Base-by-base conservation (phyloP, 2,113 vertebrate species). In the Cryptoleucopteryx plumbea region DNA sequence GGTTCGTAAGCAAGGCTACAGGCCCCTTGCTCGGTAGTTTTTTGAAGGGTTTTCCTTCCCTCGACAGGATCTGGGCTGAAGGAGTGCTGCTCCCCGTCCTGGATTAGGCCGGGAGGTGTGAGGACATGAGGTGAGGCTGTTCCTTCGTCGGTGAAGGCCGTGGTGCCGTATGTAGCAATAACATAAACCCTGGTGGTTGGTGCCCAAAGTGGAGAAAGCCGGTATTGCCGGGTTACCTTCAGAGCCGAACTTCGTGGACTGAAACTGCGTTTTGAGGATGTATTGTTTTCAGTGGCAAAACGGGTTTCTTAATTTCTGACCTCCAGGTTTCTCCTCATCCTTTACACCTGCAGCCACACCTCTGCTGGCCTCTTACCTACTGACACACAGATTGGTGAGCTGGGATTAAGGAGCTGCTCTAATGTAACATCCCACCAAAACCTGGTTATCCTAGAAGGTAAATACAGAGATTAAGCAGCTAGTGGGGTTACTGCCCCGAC, bases 151-250 rank as follows among this genome's bases (percentile, higher is more conserved):
- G 43, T 20, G 80, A n/a, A 25, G 84, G 8, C 21, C 22, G 13
- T 0, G 25, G 5, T 3, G 16, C 20, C 1, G 3, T 42, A 4
- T 16, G 53, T 18, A 2, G 59, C 34, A 32, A 3, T 17, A 50
- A 23, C 8, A 4, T 3, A 22, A 16, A 19, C 32, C 4, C 0
- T 0, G 20, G 11, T 7, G 23, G 16, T 6, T 10, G 62, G 27
- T 10, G 34, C 11, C 27, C 8, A 0, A 15, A 32, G 48, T 23
- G 58, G 43, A 40, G n/a, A 38, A 23, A 87, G 43, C 25, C 2
- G 1, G 4, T 3, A 1, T 29, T 73, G 55, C 53, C 16, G 8
- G 5, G 27, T 13, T 4, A 53, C 53, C 9, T 15, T 42, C 61
- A 11, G 36, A 72, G 73, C 6, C 2, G 4, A 59, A 1, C 27